A percentile compares a stretch with the other conserved stretches of the same genome.
These are phyloP conservation scores for Ginglymostoma cirratum DNA, from an alignment of 2,113 vertebrate species.

Conservation along the genomic window DNA sequence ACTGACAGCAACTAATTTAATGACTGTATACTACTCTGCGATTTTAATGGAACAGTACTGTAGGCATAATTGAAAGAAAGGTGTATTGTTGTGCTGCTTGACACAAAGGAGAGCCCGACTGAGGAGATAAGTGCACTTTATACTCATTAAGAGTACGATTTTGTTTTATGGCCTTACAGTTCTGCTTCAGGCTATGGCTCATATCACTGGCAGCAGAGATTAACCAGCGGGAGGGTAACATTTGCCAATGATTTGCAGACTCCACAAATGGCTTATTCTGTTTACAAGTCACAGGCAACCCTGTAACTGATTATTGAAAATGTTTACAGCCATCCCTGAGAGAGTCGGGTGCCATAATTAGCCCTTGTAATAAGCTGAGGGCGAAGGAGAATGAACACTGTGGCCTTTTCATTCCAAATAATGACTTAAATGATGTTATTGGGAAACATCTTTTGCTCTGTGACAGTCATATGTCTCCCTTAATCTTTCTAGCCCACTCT, in stretches of 20 bases:
- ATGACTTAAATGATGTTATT: not conserved
- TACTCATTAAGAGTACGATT: not conserved
- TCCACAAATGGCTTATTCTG: not conserved
- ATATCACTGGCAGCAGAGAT: not conserved
- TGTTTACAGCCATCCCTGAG: not conserved
- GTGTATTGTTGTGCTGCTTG: not conserved
- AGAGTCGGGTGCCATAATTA: not conserved
- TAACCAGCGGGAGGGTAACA: not conserved
- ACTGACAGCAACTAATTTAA: not conserved
- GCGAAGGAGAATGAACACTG: not conserved
- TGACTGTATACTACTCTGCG: not conserved
- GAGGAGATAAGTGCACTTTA: not conserved
- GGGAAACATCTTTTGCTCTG: not conserved
- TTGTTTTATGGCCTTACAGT: not conserved
- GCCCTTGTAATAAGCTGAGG: not conserved
- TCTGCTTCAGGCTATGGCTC: not conserved
- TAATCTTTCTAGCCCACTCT: not conserved
- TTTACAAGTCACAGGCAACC: not conserved
- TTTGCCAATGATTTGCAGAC: not conserved
- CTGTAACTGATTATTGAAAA: conserved; percentile 2
- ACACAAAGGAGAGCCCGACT: not conserved
- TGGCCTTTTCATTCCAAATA: not conserved
- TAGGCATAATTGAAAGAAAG: not conserved
- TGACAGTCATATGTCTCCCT: not conserved
- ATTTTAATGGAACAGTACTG: not conserved